Conservation (phyloP, 2,888 invertebrate species). For the Hyalella azteca region DNA sequence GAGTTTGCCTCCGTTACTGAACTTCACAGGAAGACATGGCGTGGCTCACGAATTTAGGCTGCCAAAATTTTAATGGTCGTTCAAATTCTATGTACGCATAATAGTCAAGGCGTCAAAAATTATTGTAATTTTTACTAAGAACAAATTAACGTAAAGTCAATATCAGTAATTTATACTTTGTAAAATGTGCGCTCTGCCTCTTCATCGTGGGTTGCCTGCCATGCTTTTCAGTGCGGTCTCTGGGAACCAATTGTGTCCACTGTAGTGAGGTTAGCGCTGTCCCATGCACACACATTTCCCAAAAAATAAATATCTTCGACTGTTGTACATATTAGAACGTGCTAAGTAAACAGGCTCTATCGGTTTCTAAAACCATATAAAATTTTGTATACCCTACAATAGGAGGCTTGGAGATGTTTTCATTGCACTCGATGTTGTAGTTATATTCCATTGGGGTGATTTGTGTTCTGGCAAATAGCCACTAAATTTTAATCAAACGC, state of each 20-base stretch:
- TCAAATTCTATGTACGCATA: background rate
- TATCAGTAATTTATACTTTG: too few species aligned
- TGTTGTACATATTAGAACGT: background rate
- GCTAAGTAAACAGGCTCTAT: slow-evolving; percentile 1
- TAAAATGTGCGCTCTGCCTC: too few species aligned
- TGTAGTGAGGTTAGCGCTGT: background rate
- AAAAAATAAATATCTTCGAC: background rate
- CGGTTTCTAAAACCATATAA: background rate
- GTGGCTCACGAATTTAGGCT: background rate
- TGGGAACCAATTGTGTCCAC: background rate
- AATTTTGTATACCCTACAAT: slow-evolving; percentile 5
- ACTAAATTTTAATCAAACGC: background rate
- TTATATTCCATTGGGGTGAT: background rate
- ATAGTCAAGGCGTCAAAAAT: too few species aligned
- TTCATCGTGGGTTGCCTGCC: too few species aligned
- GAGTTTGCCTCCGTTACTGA: background rate
- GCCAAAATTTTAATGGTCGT: background rate
- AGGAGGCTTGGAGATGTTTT: background rate
- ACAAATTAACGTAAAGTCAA: too few species aligned
- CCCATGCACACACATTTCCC: slow-evolving; percentile 23
- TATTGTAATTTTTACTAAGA: too few species aligned
- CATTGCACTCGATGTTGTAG: background rate
- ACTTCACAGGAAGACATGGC: background rate
- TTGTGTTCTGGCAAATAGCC: background rate
- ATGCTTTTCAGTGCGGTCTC: background rate